Evolutionary conservation across 2,888 invertebrate genomes (phyloP).

Genomic region (Lottia scabra): DNA sequence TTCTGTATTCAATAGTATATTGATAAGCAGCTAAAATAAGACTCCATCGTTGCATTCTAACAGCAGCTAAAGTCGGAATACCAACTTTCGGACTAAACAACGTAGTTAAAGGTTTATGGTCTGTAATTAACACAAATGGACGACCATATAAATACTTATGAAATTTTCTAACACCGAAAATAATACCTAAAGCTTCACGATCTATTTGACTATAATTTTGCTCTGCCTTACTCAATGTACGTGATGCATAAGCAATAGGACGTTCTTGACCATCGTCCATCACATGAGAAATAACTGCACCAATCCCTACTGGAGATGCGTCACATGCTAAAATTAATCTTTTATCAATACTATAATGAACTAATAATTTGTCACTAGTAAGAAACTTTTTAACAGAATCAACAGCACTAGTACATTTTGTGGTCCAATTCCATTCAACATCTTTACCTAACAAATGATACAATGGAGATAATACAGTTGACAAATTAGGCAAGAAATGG

Average conservation of each 20-base stretch:
- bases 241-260: conserved; percentile 68
- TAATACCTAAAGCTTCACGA: conserved; percentile 65
- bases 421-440: conserved; percentile 29
- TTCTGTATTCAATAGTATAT: conserved; percentile 56
- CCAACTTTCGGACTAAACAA: conserved; percentile 59
- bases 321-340: conserved; percentile 1
- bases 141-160: conserved; percentile 66
- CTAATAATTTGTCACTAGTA: background rate
- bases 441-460: conserved; percentile 33
- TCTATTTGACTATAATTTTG: conserved; percentile 65
- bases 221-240: conserved; percentile 67
- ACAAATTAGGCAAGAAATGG: conserved; percentile 41
- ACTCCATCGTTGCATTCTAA: conserved; percentile 51
- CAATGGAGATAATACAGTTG: conserved; percentile 39
- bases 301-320: conserved; percentile 29
- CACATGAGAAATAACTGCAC: conserved; percentile 52
- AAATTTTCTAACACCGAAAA: conserved; percentile 67
- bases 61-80: conserved; percentile 51
- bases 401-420: background rate
- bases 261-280: conserved; percentile 33
- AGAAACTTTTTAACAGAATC: background rate
- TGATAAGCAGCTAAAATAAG: conserved; percentile 57
- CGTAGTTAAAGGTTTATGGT: conserved; percentile 66
- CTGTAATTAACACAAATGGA: conserved; percentile 66
- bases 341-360: background rate